Percentiles rank a stretch among this genome's conserved stretches.
Evolutionary conservation across 2,113 vertebrate species (phyloP).

Genomic region (Pitta sordida): DNA sequence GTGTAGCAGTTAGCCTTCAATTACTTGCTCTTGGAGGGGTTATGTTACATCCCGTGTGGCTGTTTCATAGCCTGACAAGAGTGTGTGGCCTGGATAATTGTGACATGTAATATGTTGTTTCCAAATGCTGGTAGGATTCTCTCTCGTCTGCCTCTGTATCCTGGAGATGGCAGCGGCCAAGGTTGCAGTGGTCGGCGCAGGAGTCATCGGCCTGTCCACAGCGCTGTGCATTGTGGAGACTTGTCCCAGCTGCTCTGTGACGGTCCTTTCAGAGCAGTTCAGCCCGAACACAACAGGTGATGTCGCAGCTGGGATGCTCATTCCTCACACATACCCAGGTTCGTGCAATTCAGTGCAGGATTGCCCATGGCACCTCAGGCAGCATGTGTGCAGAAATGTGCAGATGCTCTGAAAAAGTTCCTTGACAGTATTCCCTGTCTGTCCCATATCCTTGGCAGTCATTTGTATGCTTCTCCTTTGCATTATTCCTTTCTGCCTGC

Average conservation of each 20-base stretch:
- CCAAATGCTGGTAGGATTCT: background rate
- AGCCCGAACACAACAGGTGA: slow-evolving; percentile 88
- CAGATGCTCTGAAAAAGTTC: background rate
- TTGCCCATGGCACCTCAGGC: background rate
- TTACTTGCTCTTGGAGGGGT: background rate
- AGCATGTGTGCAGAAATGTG: fast-evolving
- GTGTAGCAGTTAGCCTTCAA: background rate
- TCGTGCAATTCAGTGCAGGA: background rate
- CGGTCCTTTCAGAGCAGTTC: slow-evolving; percentile 82
- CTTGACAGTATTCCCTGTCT: background rate
- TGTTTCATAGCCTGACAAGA: background rate
- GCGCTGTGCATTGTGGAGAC: slow-evolving; percentile 78
- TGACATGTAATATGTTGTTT: background rate
- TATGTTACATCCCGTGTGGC: background rate
- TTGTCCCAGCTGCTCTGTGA: slow-evolving; percentile 76
- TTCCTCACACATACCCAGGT: slow-evolving; percentile 81
- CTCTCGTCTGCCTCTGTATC: background rate
- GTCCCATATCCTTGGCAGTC: background rate
- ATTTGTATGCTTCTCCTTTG: background rate
- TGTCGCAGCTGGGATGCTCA: slow-evolving; percentile 87
- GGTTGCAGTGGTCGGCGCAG: slow-evolving; percentile 84
- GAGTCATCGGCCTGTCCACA: slow-evolving; percentile 86
- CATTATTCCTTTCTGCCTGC: background rate
- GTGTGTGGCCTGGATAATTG: fast-evolving
- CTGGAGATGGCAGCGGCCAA: slow-evolving; percentile 44